These are phyloP conservation scores for Eilema caniola DNA, from an alignment of 2,888 invertebrate species.

Conservation along the genomic window DNA sequence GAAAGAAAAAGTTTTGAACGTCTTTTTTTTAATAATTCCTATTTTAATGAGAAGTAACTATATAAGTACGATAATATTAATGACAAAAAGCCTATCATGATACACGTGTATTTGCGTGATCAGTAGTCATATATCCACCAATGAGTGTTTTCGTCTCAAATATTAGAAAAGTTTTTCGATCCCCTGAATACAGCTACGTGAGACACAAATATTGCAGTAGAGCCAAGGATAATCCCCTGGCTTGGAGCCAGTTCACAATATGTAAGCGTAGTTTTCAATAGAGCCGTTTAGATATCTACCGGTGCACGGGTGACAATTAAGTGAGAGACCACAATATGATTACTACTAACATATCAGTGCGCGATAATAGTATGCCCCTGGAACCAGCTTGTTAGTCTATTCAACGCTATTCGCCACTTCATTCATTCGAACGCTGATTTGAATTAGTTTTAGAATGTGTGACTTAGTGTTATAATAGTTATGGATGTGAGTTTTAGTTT, in stretches of 20 bases:
- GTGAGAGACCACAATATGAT: conserved; percentile 46
- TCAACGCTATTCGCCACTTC: conserved; percentile 34
- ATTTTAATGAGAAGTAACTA: background rate
- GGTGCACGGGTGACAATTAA: conserved; percentile 52
- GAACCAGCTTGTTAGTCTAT: conserved; percentile 33
- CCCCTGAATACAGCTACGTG: conserved; percentile 79
- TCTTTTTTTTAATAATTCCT: background rate
- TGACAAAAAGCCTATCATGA: background rate
- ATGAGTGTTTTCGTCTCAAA: conserved; percentile 70
- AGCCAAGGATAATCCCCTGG: conserved; percentile 80
- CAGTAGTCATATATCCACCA: conserved; percentile 66
- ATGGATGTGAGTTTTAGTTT: conserved; percentile 24
- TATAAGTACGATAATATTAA: background rate
- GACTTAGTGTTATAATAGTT: conserved; percentile 33
- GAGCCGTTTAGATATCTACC: conserved; percentile 56
- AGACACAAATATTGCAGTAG: conserved; percentile 81
- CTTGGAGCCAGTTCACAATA: conserved; percentile 81
- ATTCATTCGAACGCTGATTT: conserved; percentile 36
- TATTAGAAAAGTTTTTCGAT: conserved; percentile 86
- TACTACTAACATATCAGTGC: conserved; percentile 32
- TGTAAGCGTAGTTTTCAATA: conserved; percentile 69
- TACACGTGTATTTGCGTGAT: conserved; percentile 40
- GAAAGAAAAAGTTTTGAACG: too few relatives aligned
- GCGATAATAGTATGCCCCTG: conserved; percentile 32
- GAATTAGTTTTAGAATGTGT: conserved; percentile 50